Evolutionary conservation across 2,113 vertebrate species (phyloP).

Genomic region (Tangachromis dhanisi): DNA sequence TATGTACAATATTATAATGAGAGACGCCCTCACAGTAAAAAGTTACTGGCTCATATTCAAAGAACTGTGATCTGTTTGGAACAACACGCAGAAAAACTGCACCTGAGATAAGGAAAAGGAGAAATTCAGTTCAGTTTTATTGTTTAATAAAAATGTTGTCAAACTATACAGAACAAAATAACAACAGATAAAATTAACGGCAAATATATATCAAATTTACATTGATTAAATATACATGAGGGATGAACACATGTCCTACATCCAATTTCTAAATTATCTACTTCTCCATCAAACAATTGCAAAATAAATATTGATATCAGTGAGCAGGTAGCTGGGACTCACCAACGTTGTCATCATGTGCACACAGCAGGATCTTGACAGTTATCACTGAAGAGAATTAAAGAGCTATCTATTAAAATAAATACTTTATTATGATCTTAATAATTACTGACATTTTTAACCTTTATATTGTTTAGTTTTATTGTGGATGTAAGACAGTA

Average conservation of each 20-base stretch:
- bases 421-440: not conserved
- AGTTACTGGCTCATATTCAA: accelerated
- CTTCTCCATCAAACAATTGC: not conserved
- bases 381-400: not conserved
- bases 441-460: not conserved
- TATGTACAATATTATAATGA: accelerated
- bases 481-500: accelerated
- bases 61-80: not conserved
- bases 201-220: not conserved
- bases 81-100: not conserved
- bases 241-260: not conserved
- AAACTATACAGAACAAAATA: not conserved
- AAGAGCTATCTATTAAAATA: not conserved
- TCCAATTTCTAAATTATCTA: not conserved
- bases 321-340: not conserved
- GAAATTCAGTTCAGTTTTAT: not conserved
- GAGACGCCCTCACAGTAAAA: not conserved
- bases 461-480: not conserved
- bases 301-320: not conserved
- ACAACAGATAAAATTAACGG: accelerated
- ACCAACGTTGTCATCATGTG: not conserved
- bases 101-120: accelerated
- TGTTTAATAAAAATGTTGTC: not conserved
- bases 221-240: not conserved
- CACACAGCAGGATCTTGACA: not conserved